These are phyloP conservation scores for Tadarida brasiliensis DNA, from an alignment of 2,797 vertebrate species.

Conservation along the genomic window DNA sequence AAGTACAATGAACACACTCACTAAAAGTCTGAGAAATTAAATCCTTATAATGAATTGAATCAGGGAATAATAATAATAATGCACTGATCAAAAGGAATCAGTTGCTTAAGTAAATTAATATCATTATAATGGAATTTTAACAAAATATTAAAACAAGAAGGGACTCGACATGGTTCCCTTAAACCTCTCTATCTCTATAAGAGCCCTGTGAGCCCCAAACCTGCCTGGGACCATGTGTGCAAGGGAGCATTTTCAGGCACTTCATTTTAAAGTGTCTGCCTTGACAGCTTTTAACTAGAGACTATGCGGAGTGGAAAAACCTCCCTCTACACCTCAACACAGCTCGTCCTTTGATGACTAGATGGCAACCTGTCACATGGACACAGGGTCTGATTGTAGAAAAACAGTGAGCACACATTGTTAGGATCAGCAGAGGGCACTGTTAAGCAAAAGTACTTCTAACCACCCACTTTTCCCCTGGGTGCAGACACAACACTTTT, in stretches of 20 bases:
- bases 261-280: background rate
- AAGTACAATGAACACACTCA: background rate
- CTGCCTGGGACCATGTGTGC: background rate
- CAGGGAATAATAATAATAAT: background rate
- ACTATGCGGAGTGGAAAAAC: background rate
- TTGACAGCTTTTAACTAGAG: conserved; percentile 4
- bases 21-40: conserved; percentile 41
- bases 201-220: background rate
- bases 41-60: background rate
- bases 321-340: background rate
- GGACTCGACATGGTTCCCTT: background rate
- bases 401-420: background rate
- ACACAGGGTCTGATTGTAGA: background rate
- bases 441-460: conserved; percentile 45
- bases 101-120: background rate
- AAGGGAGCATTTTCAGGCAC: background rate
- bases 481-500: background rate
- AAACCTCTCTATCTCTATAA: background rate
- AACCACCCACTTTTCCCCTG: background rate
- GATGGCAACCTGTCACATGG: background rate
- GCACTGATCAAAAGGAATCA: background rate
- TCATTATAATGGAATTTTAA: background rate
- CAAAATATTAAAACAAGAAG: background rate
- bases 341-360: background rate
- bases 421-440: conserved; percentile 75